These are phyloP conservation scores for Drosophila fuyamai DNA, from an alignment of 1,140 invertebrate genomes.

Conservation along the genomic window DNA sequence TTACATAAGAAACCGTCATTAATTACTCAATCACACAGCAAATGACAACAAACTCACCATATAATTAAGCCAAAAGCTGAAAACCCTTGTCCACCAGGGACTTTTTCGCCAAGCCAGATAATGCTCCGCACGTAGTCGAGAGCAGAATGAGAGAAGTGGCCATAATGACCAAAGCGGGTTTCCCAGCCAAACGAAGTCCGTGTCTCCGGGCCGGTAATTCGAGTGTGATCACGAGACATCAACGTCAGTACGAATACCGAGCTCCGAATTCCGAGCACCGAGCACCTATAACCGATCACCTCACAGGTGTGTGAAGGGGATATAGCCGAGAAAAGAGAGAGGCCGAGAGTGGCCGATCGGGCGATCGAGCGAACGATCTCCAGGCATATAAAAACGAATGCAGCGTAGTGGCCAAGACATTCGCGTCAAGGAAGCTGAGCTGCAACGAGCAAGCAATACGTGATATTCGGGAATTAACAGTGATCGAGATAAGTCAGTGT, in stretches of 20 bases:
- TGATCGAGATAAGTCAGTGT: slow-evolving; percentile 24
- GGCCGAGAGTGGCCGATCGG: slow-evolving; percentile 14
- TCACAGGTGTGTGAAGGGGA: slow-evolving; percentile 44
- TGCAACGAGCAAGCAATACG: slow-evolving; percentile 48
- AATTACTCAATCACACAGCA: slow-evolving; percentile 36
- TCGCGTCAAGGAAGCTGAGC: slow-evolving; percentile 75
- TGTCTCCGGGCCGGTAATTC: slow-evolving; percentile 49
- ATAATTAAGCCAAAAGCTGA: slow-evolving; percentile 46
- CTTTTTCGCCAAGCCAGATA: slow-evolving; percentile 37
- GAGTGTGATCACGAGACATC: slow-evolving; percentile 60
- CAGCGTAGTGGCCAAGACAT: slow-evolving; percentile 61
- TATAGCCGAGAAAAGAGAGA: slow-evolving; percentile 13
- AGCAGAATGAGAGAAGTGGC: slow-evolving; percentile 8
- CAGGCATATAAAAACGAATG: slow-evolving; percentile 70
- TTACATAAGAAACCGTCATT: slow-evolving; percentile 35
- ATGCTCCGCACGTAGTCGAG: slow-evolving; percentile 6
- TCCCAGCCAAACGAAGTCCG: slow-evolving; percentile 49
- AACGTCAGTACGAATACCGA: slow-evolving; percentile 29
- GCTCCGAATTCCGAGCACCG: background rate
- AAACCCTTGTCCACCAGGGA: slow-evolving; percentile 46
- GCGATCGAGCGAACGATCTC: slow-evolving; percentile 7
- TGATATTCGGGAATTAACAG: slow-evolving; percentile 43
- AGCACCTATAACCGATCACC: slow-evolving; percentile 1
- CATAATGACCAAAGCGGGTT: slow-evolving; percentile 64
- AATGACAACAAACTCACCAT: slow-evolving; percentile 44